These are phyloP conservation scores for Saguinus imperator DNA, from an alignment of 2,113 vertebrate species.

Conservation along the genomic window DNA sequence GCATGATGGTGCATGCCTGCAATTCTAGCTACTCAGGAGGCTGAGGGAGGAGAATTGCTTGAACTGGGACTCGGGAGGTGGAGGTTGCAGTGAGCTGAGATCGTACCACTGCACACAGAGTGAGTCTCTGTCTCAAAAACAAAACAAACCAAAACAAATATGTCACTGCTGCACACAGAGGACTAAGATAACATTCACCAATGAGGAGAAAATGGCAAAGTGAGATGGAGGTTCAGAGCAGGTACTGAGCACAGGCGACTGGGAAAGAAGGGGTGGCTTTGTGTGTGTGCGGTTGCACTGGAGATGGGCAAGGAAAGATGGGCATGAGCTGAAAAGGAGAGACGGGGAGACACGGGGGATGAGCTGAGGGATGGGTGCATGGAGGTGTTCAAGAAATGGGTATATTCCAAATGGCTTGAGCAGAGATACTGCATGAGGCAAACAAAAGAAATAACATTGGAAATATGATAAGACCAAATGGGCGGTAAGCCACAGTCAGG, in stretches of 20 bases:
- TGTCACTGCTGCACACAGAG: background rate
- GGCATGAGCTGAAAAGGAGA: background rate
- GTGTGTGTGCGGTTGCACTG: background rate
- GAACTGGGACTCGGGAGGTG: too few species aligned
- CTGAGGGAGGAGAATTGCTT: too few species aligned
- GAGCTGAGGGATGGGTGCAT: rapidly evolving
- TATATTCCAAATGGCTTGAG: background rate
- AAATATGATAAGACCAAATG: background rate
- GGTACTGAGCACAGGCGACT: rapidly evolving
- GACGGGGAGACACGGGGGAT: background rate
- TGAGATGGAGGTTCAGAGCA: background rate
- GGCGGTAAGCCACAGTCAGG: background rate
- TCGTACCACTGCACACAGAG: too few species aligned
- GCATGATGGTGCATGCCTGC: too few species aligned
- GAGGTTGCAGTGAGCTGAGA: too few species aligned
- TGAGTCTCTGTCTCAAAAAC: too few species aligned
- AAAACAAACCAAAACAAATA: background rate
- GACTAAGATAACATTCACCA: background rate
- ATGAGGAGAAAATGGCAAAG: background rate
- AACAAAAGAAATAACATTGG: background rate
- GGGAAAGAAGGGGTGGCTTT: background rate
- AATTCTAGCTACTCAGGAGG: too few species aligned
- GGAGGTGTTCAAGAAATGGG: background rate
- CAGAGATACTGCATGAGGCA: background rate
- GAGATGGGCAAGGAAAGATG: background rate